Percentiles rank a stretch among this genome's conserved stretches.
phyloP scores from a whole-genome alignment of 1,140 invertebrate species.

The Microplitis demolitor region DNA sequence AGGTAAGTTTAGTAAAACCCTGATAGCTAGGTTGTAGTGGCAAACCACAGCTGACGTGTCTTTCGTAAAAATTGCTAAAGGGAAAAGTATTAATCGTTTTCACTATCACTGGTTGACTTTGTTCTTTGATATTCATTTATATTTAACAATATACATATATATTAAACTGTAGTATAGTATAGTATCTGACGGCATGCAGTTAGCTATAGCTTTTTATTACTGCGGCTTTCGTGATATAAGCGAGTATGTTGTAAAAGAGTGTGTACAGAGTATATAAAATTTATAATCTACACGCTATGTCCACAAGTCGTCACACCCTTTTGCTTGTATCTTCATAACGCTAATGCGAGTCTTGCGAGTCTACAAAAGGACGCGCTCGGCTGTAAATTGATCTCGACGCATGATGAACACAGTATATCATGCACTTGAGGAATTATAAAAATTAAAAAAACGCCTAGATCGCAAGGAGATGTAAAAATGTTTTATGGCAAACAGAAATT shows the following conservation, averaged over 20 bases:
- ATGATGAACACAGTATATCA: background rate
- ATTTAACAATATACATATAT: too few relatives aligned
- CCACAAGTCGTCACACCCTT: background rate
- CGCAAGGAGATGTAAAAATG: constrained; percentile 24
- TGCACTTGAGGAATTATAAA: constrained; percentile 27
- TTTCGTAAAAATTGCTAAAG: background rate
- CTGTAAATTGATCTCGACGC: constrained; percentile 14
- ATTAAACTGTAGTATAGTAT: too few relatives aligned
- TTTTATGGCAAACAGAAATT: constrained; percentile 41
- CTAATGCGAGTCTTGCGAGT: constrained; percentile 25
- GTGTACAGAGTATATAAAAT: too few relatives aligned
- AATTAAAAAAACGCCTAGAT: background rate
- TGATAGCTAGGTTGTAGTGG: constrained; percentile 36
- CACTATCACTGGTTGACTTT: too few relatives aligned
- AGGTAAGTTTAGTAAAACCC: constrained; percentile 28
- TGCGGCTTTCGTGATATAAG: too few relatives aligned
- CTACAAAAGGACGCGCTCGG: constrained; percentile 5
- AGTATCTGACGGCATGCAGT: too few relatives aligned
- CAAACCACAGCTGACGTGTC: constrained; percentile 55
- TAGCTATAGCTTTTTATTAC: too few relatives aligned
- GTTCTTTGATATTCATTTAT: too few relatives aligned
- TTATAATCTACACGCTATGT: too few relatives aligned
- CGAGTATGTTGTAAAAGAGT: too few relatives aligned
- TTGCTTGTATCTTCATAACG: constrained; percentile 8
- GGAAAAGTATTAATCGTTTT: too few relatives aligned